Evolutionary conservation across 1,140 invertebrate genomes (phyloP), one percentile per base, ranked within the genome.

Genomic region (Aphelinus certus): DNA sequence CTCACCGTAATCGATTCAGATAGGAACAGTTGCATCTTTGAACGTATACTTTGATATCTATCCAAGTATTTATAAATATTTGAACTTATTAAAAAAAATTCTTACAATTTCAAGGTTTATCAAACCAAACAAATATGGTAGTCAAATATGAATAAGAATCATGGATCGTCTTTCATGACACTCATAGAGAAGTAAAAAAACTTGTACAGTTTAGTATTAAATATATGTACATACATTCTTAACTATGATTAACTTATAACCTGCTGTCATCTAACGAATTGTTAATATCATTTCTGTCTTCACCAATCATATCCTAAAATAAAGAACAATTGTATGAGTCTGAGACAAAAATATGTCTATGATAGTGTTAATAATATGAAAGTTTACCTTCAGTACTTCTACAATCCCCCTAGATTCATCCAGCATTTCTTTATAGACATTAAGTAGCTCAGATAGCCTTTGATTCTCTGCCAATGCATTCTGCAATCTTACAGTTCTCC

Each of bases 401-500:
- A 93, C 89, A 75, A 93, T 86, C 73, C 88, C 84, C 82, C 89
- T 91, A 3, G 91, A 90, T 84, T 93, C 92, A 9, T 92, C 89
- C 56, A 93, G 81, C 91, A 93, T 91, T 83, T 91, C 88, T 82
- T 92, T 92, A 71, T 89, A 91, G 46, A 90, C 81, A 71, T 79
- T 81, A 79, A 92, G 92, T 83, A 93, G 91, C 80, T 93, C 89
- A 79, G 91, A 88, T n/a, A 94, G 83, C 62, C 88, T 87, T 77
- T 89, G 86, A 85, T 92, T 93, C 83, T 94, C 91, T 71, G 91
- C 87, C 56, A 93, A 87, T 57, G 91, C 89, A 74, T 92, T 90
- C 79, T 92, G 87, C n/a, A 93, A 81, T 9, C 91, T 90, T 85
- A 89, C 88, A 81, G 90, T 86, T 48, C 92, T 88, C 73, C 90